phyloP scores from a whole-genome alignment of 2,113 vertebrate species.

The Heterotis niloticus region DNA sequence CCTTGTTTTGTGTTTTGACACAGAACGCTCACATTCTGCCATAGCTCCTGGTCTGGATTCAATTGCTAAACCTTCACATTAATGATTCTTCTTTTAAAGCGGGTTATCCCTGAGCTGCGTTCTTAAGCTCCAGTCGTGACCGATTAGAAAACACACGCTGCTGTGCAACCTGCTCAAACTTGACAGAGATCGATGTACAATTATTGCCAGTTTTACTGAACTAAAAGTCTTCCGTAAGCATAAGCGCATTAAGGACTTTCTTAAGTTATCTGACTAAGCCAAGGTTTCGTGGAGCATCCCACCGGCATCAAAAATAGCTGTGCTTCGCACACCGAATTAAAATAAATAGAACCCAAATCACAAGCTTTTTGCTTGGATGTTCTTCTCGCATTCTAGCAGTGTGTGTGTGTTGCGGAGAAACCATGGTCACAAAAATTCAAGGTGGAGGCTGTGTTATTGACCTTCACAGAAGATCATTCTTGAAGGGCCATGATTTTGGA shows the following conservation, averaged over 20 bases:
- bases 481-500: not conserved
- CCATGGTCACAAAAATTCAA: too few species aligned
- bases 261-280: not conserved
- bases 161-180: not conserved
- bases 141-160: not conserved
- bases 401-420: not conserved
- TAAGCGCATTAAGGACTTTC: conserved; percentile 2
- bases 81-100: conserved; percentile 1
- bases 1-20: not conserved
- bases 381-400: not conserved
- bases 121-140: not conserved
- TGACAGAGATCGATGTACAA: not conserved
- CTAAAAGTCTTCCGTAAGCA: not conserved
- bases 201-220: not conserved
- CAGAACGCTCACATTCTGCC: not conserved
- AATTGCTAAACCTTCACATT: not conserved
- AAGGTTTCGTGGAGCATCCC: conserved; percentile 6
- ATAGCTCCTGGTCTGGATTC: not conserved
- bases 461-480: too few species aligned
- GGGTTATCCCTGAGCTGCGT: not conserved
- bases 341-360: not conserved
- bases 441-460: not conserved
- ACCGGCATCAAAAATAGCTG: not conserved
- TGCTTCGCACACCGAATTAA: not conserved
- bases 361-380: not conserved